Evolutionary conservation across 2,888 invertebrate species (phyloP).

Genomic region (Stratiomys singularior): DNA sequence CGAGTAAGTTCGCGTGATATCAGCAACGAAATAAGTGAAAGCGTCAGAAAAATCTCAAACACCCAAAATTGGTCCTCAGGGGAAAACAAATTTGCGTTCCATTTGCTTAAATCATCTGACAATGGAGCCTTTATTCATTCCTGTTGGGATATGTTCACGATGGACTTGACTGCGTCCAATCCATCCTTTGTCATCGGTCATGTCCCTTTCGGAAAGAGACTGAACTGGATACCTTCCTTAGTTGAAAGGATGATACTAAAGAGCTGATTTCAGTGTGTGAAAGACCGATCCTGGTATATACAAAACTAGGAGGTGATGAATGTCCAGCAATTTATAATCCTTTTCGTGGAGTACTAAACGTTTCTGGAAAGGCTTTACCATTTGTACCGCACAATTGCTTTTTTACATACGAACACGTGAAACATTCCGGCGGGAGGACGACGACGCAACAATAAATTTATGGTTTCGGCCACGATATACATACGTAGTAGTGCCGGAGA

Average conservation of each 20-base stretch:
- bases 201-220: not conserved
- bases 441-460: slow-evolving; percentile 32
- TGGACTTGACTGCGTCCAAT: not conserved
- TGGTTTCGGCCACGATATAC: slow-evolving; percentile 20
- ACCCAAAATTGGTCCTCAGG: slow-evolving; percentile 36
- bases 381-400: slow-evolving; percentile 35
- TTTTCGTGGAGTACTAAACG: slow-evolving; percentile 31
- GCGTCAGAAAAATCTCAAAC: slow-evolving; percentile 35
- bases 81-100: slow-evolving; percentile 43
- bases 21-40: slow-evolving; percentile 23
- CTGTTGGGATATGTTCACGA: slow-evolving; percentile 3
- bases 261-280: slow-evolving; percentile 9
- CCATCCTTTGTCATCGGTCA: not conserved
- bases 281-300: not conserved
- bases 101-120: slow-evolving; percentile 46
- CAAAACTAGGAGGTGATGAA: slow-evolving; percentile 37
- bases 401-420: slow-evolving; percentile 36
- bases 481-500: not conserved
- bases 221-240: not conserved
- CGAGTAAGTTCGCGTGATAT: not conserved
- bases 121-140: slow-evolving; percentile 27
- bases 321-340: slow-evolving; percentile 45
- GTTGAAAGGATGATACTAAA: not conserved
- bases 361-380: slow-evolving; percentile 25
- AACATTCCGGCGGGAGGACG: not conserved